A percentile compares a stretch with the other conserved stretches of the same genome.
Conservation (phyloP, 2,797 vertebrate genomes). For the Chaetophractus vellerosus region DNA sequence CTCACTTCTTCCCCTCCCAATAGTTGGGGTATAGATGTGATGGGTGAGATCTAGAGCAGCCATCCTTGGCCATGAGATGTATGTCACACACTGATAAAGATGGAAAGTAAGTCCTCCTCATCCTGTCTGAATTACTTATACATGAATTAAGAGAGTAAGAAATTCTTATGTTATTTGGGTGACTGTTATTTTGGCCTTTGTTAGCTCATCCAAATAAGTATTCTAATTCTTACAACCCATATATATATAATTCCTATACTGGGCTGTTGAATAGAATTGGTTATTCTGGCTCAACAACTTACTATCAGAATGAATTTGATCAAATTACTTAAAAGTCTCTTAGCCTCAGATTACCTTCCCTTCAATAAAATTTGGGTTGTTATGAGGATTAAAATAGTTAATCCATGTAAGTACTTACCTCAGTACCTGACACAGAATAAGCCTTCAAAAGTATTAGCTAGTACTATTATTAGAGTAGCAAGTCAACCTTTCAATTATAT, state of each 20-base stretch:
- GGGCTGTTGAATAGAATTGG: neutral
- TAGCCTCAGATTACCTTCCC: neutral
- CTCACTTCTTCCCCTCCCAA: neutral
- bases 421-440: neutral
- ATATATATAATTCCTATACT: neutral
- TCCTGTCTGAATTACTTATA: neutral
- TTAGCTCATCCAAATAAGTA: neutral
- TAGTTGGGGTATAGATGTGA: neutral
- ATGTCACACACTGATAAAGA: neutral
- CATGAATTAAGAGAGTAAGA: neutral
- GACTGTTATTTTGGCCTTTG: neutral
- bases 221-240: neutral
- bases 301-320: neutral
- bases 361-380: slow-evolving; percentile 2
- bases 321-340: neutral
- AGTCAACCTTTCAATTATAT: neutral
- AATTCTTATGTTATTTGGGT: neutral
- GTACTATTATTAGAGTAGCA: neutral
- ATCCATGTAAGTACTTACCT: neutral
- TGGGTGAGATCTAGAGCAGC: neutral
- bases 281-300: neutral
- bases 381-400: slow-evolving; percentile 8
- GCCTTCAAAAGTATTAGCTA: slow-evolving; percentile 4
- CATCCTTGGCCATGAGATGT: neutral
- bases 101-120: too few species aligned